Evolutionary conservation across 2,113 vertebrate species (phyloP).

Genomic region (Xenus cinereus): DNA sequence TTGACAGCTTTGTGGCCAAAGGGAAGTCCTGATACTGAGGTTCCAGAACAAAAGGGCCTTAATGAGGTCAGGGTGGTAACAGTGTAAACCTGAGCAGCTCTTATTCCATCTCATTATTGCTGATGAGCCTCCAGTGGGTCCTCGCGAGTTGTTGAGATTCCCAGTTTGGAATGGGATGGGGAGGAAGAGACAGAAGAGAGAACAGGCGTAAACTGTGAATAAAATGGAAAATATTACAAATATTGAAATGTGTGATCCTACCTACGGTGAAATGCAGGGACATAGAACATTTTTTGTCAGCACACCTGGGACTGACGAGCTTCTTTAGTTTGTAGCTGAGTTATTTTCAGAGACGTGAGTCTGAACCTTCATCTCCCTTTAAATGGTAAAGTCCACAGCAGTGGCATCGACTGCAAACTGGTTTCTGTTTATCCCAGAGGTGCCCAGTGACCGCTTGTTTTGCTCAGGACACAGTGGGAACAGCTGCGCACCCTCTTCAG

Average conservation of each 20-base stretch:
- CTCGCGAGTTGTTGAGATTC: neutral
- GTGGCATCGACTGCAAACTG: constrained; percentile 13
- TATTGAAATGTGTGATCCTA: neutral
- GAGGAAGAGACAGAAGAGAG: neutral
- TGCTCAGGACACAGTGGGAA: neutral
- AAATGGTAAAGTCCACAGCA: neutral
- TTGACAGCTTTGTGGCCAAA: constrained; percentile 30
- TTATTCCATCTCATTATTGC: neutral
- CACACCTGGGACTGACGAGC: neutral
- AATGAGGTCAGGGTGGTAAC: constrained; percentile 23
- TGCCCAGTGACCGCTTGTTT: neutral
- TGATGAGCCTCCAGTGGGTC: neutral
- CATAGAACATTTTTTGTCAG: neutral
- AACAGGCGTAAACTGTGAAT: neutral
- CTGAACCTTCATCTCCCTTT: neutral
- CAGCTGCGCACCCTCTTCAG: neutral
- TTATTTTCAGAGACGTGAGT: neutral
- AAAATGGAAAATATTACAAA: neutral
- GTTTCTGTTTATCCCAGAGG: neutral
- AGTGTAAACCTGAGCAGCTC: neutral
- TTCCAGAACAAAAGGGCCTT: constrained; percentile 21
- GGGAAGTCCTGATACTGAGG: neutral
- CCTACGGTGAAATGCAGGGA: neutral
- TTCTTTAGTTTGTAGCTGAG: neutral
- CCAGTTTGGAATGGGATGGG: neutral